These are phyloP conservation scores for Sinocyclocheilus rhinocerous DNA, from an alignment of 2,113 vertebrate genomes.

Conservation along the genomic window DNA sequence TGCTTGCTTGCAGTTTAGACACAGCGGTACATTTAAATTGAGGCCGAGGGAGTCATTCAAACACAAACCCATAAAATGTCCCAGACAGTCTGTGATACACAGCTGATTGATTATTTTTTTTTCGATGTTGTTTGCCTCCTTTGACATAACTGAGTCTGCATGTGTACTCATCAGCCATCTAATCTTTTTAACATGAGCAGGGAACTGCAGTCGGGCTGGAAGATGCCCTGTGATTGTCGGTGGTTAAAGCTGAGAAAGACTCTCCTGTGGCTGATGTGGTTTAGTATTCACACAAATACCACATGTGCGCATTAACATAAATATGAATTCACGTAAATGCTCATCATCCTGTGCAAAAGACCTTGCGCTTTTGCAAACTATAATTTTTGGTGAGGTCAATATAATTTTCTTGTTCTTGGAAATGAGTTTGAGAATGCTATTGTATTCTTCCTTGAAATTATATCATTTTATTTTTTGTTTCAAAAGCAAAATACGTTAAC, in stretches of 20 bases:
- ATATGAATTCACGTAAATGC: neutral
- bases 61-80: slow-evolving; percentile 7
- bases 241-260: neutral
- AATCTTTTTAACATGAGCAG: slow-evolving; percentile 17
- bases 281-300: slow-evolving; percentile 1
- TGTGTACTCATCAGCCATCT: neutral
- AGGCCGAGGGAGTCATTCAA: neutral
- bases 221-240: too few relatives aligned
- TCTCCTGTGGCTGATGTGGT: neutral
- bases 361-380: neutral
- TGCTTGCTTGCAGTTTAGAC: neutral
- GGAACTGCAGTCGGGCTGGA: neutral
- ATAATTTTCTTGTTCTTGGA: neutral
- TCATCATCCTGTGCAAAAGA: neutral
- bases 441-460: neutral
- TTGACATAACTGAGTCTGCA: slow-evolving; percentile 23
- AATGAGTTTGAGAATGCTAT: too few relatives aligned
- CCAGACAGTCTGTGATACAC: slow-evolving; percentile 2
- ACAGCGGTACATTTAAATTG: neutral
- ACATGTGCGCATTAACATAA: neutral
- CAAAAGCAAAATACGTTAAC: neutral
- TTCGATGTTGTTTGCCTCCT: neutral
- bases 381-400: neutral
- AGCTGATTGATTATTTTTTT: slow-evolving; percentile 27
- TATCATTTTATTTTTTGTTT: neutral